A percentile compares a stretch with the other conserved stretches of the same genome.
These are phyloP conservation scores for Chloroclysta siterata DNA, from an alignment of 2,888 invertebrate genomes.

Conservation along the genomic window DNA sequence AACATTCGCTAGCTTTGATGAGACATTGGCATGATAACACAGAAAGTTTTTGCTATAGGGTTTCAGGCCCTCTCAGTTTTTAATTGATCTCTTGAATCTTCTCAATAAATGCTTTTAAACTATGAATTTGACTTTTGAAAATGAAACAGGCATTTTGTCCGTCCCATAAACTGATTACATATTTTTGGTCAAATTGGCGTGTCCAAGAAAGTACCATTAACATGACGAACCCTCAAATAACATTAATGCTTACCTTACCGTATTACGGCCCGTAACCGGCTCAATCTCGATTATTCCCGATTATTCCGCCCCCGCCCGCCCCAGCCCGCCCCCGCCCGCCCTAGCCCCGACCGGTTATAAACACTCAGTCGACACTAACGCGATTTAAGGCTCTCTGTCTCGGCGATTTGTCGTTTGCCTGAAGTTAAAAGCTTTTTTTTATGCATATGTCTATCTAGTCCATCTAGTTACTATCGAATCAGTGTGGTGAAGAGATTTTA, in stretches of 20 bases:
- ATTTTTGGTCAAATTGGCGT: no score
- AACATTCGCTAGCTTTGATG: no score
- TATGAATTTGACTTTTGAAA: no score
- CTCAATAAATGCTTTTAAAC: no score
- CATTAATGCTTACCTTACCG: constrained; percentile 24
- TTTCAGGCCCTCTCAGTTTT: no score
- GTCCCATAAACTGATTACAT: no score
- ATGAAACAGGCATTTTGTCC: no score
- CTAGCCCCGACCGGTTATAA: constrained; percentile 50
- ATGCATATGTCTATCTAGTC: neutral
- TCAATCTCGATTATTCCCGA: constrained; percentile 33
- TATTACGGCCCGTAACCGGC: constrained; percentile 23
- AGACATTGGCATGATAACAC: no score
- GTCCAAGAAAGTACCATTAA: neutral
- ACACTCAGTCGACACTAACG: constrained; percentile 75
- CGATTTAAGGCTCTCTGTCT: constrained; percentile 69
- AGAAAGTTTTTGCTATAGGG: no score
- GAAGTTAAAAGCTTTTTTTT: constrained; percentile 22
- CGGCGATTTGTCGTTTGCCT: constrained; percentile 46
- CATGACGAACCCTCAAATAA: neutral
- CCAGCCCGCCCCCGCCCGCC: constrained; percentile 6
- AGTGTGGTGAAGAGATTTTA: no score
- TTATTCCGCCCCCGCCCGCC: constrained; percentile 21
- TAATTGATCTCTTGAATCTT: no score
- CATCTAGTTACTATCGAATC: no score